Conservation (phyloP, 2,113 vertebrate genomes). For the Leiothrix lutea region DNA sequence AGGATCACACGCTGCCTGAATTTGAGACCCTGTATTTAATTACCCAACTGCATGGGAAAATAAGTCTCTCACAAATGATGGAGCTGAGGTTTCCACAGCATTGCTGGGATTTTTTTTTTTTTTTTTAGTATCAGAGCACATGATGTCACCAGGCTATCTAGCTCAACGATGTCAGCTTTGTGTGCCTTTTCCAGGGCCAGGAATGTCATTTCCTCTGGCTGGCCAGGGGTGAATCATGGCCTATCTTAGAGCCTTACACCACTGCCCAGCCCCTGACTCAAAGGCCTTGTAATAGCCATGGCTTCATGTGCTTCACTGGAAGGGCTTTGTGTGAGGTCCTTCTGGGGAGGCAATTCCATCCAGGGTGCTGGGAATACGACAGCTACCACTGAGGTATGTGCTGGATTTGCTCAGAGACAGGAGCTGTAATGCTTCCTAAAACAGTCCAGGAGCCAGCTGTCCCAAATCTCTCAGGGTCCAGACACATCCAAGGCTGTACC, state of each 20-base stretch:
- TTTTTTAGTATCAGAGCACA: background rate
- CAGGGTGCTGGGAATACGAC: background rate
- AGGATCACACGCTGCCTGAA: background rate
- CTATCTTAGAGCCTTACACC: conserved; percentile 11
- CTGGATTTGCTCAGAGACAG: background rate
- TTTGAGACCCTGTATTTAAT: background rate
- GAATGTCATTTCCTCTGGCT: background rate
- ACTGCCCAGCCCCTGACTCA: conserved; percentile 4
- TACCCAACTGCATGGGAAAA: background rate
- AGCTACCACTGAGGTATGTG: background rate
- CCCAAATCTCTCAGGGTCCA: background rate
- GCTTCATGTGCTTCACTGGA: background rate
- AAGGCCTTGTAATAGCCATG: background rate
- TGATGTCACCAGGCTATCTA: background rate
- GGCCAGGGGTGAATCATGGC: background rate
- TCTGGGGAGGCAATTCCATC: background rate
- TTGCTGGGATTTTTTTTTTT: background rate
- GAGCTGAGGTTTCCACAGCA: background rate
- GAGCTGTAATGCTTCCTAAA: background rate
- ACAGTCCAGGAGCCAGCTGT: background rate
- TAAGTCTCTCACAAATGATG: background rate
- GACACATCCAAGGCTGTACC: background rate
- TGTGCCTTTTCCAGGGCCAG: background rate
- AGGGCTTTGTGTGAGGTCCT: background rate
- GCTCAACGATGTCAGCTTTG: background rate